Base-by-base conservation (phyloP, 2,888 invertebrate species). In the Drosophila mettleri region DNA sequence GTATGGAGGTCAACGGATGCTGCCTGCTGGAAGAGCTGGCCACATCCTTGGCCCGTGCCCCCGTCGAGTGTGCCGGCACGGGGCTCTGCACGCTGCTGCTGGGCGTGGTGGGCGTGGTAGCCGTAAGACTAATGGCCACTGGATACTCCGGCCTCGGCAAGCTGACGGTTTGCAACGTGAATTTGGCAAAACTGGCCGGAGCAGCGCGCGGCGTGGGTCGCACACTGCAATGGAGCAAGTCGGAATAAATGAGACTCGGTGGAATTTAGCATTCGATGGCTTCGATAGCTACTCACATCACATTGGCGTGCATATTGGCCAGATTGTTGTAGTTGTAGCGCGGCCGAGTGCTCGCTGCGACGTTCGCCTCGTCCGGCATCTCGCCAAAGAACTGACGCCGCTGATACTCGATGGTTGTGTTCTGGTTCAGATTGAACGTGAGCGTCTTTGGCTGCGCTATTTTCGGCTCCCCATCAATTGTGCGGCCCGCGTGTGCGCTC, bases 131-230 rank as follows among this genome's bases (percentile, higher is more conserved):
- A 31, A 92, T 92, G 72, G 92, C 91, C 39, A 94, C 93, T 20
- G 95, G 94, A 85, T 94, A 95, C 91, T 96, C 96, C 0, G 96
- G 96, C 66, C 94, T 93, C 0, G 97, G 97, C 76, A 97, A 92
- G 87, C 96, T 95, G 61, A 95, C 95, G 31, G 95, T 95, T 79
- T 95, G 95, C 54, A 95, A 89, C 4, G 95, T 95, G 76, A 94
- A 95, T 91, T 95, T 96, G 54, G 91, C 89, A 53, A 87, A 89
- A 64, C 93, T 93, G 91, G 81, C 93, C 91, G 91, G 93, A 45
- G 66, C 80, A 69, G 89, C 82, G 3, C 85, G 86, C 65, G 91
- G 90, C 74, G 88, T 94, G 89, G 83, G 91, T 69, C 83, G 92
- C 62, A 74, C 92, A 83, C 76, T 93, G 90, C 12, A 10, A 36